Evolutionary conservation across 92 coral and sea anemone species (phyloP).

Genomic region (Porites rus): DNA sequence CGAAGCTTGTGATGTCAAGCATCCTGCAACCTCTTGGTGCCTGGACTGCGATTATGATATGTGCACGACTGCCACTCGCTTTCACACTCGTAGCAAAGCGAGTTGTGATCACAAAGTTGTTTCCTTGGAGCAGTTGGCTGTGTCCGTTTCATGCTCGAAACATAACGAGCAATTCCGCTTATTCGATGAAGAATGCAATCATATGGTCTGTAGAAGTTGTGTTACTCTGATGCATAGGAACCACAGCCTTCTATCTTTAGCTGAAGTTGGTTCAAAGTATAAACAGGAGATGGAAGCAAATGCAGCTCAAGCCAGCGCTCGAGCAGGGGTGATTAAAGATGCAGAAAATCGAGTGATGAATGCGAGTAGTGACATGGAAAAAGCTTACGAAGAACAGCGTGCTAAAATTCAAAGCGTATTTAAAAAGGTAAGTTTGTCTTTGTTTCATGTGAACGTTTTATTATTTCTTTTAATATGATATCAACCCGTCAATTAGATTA

Average conservation of each 20-base stretch:
- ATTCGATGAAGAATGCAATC: neutral
- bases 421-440: neutral
- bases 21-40: neutral
- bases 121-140: neutral
- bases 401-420: neutral
- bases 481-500: too few relatives aligned
- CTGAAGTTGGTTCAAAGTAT: slow-evolving; percentile 9
- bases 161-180: slow-evolving; percentile 1
- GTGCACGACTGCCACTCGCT: slow-evolving; percentile 2
- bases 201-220: neutral
- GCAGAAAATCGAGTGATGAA: neutral
- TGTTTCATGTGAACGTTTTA: neutral
- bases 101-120: neutral
- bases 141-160: neutral
- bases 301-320: neutral
- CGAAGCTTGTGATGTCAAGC: neutral
- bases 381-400: neutral
- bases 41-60: slow-evolving; percentile 1
- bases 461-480: too few relatives aligned
- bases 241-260: neutral
- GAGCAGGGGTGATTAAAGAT: neutral
- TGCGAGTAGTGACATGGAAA: neutral
- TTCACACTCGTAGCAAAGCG: neutral
- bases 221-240: neutral
- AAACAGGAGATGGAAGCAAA: slow-evolving; percentile 2